Evolutionary conservation across 2,888 invertebrate species (phyloP).

Genomic region (Diloba caeruleocephala): DNA sequence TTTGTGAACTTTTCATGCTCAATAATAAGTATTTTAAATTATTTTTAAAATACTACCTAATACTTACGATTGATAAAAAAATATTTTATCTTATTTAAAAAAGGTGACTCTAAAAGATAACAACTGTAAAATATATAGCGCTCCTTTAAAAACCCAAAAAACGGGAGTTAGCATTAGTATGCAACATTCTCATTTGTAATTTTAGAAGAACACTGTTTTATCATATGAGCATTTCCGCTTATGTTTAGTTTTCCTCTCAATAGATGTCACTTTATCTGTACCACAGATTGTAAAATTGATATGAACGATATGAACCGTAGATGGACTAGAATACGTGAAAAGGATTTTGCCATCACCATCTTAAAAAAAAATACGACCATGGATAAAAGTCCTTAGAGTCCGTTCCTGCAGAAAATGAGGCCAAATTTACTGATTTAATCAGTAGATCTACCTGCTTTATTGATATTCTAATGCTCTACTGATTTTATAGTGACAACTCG

Average conservation of each 20-base stretch:
- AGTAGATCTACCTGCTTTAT: no score
- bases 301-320: no score
- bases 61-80: neutral
- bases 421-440: no score
- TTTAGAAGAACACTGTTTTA: constrained; percentile 47
- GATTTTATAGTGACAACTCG: no score
- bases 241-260: constrained; percentile 9
- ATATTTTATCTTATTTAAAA: neutral
- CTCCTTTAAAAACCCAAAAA: neutral
- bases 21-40: neutral
- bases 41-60: no score
- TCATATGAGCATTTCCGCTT: constrained; percentile 46
- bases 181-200: constrained; percentile 36
- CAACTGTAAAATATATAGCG: neutral
- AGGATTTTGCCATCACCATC: no score
- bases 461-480: no score
- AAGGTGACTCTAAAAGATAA: neutral
- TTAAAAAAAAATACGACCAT: no score
- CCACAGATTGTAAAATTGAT: constrained; percentile 18
- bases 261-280: constrained; percentile 41
- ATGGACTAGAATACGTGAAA: no score
- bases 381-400: no score
- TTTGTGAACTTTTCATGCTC: neutral
- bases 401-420: no score
- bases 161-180: constrained; percentile 3